Percentiles rank a stretch among this genome's conserved stretches.
Evolutionary conservation across 1,140 invertebrate species (phyloP).

Genomic region (Ceratina calcarata): DNA sequence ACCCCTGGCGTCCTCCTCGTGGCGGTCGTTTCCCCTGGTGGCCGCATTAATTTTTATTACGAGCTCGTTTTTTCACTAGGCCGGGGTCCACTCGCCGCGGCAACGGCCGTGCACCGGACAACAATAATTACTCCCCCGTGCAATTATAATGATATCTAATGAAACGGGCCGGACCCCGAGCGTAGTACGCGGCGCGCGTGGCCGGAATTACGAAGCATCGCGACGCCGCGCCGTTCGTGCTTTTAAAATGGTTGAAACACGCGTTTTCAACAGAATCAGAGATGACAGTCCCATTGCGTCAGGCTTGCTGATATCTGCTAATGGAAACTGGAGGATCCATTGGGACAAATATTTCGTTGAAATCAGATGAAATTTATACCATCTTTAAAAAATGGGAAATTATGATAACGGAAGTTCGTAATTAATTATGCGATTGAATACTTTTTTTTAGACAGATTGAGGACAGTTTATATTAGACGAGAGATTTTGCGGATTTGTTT

Average conservation of each 20-base stretch:
- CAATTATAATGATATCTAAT: slow-evolving; percentile 73
- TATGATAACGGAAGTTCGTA: no score
- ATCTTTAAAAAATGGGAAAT: no score
- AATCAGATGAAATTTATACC: no score
- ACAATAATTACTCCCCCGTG: slow-evolving; percentile 69
- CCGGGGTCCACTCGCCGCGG: slow-evolving; percentile 24
- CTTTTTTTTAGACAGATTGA: no score
- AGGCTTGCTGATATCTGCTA: not conserved
- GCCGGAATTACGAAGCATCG: not conserved
- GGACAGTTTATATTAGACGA: not conserved
- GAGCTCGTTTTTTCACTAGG: slow-evolving; percentile 58
- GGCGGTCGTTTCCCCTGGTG: slow-evolving; percentile 5
- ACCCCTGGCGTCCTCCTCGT: slow-evolving; percentile 4
- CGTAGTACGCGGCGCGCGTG: slow-evolving; percentile 47
- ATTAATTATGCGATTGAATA: no score
- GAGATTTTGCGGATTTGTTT: not conserved
- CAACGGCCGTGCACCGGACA: slow-evolving; percentile 49
- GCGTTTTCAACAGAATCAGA: slow-evolving; percentile 1
- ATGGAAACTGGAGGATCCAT: no score
- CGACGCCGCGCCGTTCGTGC: not conserved
- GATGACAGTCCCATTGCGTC: not conserved
- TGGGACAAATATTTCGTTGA: no score
- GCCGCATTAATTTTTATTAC: slow-evolving; percentile 70
- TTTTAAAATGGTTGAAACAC: not conserved
- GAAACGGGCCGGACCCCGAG: slow-evolving; percentile 53